Conservation (phyloP, 1,140 invertebrate genomes). For the Planococcus citri region DNA sequence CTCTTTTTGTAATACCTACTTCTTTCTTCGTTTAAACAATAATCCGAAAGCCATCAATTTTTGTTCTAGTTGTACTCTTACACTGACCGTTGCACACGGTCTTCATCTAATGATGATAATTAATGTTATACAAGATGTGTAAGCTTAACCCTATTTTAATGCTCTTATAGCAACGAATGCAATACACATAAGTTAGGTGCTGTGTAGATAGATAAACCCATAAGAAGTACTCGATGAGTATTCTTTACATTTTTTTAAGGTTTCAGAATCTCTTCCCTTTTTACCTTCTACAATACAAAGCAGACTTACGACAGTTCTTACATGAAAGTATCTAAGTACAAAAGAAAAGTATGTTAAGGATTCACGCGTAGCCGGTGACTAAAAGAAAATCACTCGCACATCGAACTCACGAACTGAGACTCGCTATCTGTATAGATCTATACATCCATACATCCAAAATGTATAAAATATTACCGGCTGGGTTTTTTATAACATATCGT, state of each 20-base stretch:
- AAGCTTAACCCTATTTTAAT: constrained; percentile 7
- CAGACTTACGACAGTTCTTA: constrained; percentile 4
- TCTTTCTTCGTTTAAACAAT: too few relatives aligned
- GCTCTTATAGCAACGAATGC: background rate
- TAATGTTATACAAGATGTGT: constrained; percentile 3
- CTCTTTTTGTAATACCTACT: too few relatives aligned
- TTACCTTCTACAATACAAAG: background rate
- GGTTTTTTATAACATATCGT: too few relatives aligned
- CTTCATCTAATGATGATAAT: background rate
- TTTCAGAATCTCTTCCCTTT: constrained; percentile 4
- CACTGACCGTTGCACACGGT: background rate
- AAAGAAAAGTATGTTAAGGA: background rate
- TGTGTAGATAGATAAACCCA: constrained; percentile 9
- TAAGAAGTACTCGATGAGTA: constrained; percentile 14
- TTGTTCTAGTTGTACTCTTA: too few relatives aligned
- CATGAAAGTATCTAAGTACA: background rate
- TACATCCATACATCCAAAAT: too few relatives aligned
- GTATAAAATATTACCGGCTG: too few relatives aligned
- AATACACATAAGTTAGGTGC: background rate
- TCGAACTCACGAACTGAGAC: background rate
- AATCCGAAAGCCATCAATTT: too few relatives aligned
- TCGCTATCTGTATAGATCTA: background rate
- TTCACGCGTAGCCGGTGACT: background rate
- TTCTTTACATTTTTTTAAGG: constrained; percentile 11
- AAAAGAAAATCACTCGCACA: background rate